A percentile compares a stretch with the other conserved stretches of the same genome.
phyloP scores from a whole-genome alignment of 2,888 invertebrate genomes.

The Hirtodrosophila trivittata region DNA sequence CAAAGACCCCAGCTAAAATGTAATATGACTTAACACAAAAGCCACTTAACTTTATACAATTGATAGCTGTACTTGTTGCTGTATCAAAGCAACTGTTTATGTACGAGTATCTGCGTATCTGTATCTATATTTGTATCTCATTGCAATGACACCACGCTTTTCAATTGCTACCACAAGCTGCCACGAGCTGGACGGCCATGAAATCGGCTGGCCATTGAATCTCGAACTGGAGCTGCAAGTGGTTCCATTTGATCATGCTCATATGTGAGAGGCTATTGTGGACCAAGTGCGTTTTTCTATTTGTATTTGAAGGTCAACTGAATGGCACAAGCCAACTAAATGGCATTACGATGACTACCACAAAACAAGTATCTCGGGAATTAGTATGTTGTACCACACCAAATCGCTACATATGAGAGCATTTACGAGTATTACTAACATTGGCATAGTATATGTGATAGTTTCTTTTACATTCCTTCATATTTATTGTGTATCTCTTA shows the following conservation, averaged over 20 bases:
- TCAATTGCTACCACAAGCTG: constrained; percentile 33
- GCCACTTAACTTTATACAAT: constrained; percentile 68
- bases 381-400: too few relatives aligned
- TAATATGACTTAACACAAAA: constrained; percentile 63
- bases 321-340: constrained; percentile 60
- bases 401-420: too few relatives aligned
- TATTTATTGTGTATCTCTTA: neutral
- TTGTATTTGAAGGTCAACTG: constrained; percentile 64
- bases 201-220: constrained; percentile 71
- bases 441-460: too few relatives aligned
- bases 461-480: constrained; percentile 4
- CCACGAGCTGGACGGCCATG: constrained; percentile 66
- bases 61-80: constrained; percentile 48
- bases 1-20: constrained; percentile 64
- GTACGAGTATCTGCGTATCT: constrained; percentile 23
- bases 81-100: constrained; percentile 17
- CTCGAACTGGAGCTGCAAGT: constrained; percentile 47
- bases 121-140: constrained; percentile 43
- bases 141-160: constrained; percentile 69
- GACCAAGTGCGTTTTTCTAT: constrained; percentile 47
- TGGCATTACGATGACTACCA: constrained; percentile 11
- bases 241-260: constrained; percentile 18
- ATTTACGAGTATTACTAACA: too few relatives aligned
- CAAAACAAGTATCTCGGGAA: neutral
- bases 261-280: constrained; percentile 38